Base-by-base conservation (phyloP, 1,140 invertebrate genomes). In the Trichoplusia ni region DNA sequence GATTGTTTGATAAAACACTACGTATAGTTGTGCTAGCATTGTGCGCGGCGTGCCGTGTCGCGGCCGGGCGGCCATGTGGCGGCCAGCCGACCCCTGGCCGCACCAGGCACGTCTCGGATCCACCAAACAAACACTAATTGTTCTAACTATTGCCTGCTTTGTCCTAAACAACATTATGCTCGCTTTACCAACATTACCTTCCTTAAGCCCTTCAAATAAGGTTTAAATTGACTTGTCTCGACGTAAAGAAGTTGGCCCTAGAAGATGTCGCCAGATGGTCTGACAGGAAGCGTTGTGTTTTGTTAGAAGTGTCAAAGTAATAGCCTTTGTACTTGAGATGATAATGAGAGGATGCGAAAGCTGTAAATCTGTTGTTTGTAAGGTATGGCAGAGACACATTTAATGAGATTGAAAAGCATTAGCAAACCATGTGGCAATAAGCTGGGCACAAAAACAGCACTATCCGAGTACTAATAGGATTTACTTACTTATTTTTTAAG, bases 221-320 rank as follows among this genome's bases (percentile, higher is more conserved):
- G 54, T 64, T 29, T 31, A 38, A 25, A 35, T 38, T 71, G 0
- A 14, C 38, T 38, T 8, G 1, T 1, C 6, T 9, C 9, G 2
- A 4, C 2, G 38, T 11, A 31, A 6, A 19, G 2, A 53, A 44
- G 60, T 33, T 38, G 9, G 16, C 25, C 5, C 35, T 38, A 23
- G 14, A 44, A 58, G 38, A 21, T 53, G 75, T 72, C 76, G 77
- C 80, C 82, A 82, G 73, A 80, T 84, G 82, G 80, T 81, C 74
- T 79, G 23, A 51, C 71, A 74, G 69, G 70, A 75, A 69, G 79
- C 61, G 69, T 68, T 70, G 65, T 70, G 49, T 67, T 67, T 66
- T 63, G 71, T 77, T 68, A 60, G 59, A 77, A 76, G 79, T 77
- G 77, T 77, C 78, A 81, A 76, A 78, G 71, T 73, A 71, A 77